Percentiles rank a stretch among this genome's conserved stretches.
phyloP scores from a whole-genome alignment of 2,113 vertebrate species.

The Perca flavescens region DNA sequence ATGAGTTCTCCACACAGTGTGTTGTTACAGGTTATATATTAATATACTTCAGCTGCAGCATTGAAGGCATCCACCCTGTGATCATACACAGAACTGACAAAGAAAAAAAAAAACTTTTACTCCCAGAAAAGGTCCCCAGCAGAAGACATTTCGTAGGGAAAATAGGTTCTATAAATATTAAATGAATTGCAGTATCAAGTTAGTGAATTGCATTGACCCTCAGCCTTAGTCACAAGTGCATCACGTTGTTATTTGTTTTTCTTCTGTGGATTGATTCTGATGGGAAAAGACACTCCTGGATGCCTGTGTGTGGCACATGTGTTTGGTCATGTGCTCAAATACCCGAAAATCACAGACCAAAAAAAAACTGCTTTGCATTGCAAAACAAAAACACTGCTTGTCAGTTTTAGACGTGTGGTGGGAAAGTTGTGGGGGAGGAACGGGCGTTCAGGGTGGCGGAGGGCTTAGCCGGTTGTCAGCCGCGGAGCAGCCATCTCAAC shows the following conservation, averaged over 20 bases:
- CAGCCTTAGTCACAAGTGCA: constrained; percentile 15
- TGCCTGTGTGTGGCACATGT: constrained; percentile 52
- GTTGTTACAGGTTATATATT: background rate
- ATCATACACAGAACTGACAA: background rate
- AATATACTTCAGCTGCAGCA: background rate
- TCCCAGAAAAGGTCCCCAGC: background rate
- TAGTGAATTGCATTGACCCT: constrained; percentile 37
- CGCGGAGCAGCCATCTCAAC: constrained; percentile 52
- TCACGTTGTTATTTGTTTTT: background rate
- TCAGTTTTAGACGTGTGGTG: constrained; percentile 45
- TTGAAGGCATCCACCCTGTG: background rate
- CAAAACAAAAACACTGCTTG: constrained; percentile 66
- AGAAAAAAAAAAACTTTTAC: background rate
- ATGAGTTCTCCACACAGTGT: background rate
- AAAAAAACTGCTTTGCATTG: constrained; percentile 61
- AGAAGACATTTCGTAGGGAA: constrained; percentile 28
- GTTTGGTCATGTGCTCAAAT: constrained; percentile 61
- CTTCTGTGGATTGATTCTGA: constrained; percentile 26
- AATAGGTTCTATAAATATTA: constrained; percentile 46
- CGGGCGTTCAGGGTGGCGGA: background rate
- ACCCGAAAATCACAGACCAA: constrained; percentile 46
- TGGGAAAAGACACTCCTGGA: constrained; percentile 23
- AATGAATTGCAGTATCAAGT: constrained; percentile 29
- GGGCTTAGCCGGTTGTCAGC: constrained; percentile 49
- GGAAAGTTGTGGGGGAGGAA: background rate